Conservation (phyloP, 1,140 invertebrate species). For the Rhyacophila brunnea region DNA sequence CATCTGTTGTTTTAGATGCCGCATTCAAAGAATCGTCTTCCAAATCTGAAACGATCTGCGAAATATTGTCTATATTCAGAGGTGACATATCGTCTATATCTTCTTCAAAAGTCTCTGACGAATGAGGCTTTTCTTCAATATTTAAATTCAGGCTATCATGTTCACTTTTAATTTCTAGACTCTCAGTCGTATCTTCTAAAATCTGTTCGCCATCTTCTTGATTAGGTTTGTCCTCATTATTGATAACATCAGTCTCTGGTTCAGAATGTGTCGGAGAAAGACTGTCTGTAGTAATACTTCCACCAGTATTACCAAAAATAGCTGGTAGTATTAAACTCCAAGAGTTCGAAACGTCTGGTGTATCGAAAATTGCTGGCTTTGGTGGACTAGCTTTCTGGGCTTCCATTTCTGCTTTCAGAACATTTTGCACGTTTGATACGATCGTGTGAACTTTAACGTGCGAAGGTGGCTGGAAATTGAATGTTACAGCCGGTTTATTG, state of each 20-base stretch:
- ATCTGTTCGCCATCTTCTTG: background rate
- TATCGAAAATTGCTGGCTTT: conserved; percentile 59
- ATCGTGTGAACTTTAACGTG: conserved; percentile 74
- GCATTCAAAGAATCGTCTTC: conserved; percentile 9
- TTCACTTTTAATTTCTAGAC: background rate
- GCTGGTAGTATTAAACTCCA: conserved; percentile 79
- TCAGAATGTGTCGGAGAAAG: conserved; percentile 52
- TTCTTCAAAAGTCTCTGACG: conserved; percentile 8
- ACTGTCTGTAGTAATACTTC: conserved; percentile 60
- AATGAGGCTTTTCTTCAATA: too few species aligned
- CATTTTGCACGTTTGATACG: conserved; percentile 77
- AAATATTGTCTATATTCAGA: too few species aligned
- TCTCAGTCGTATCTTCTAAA: conserved; percentile 3
- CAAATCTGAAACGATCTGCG: conserved; percentile 5
- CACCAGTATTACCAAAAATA: conserved; percentile 69
- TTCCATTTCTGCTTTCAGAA: conserved; percentile 74
- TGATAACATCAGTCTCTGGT: conserved; percentile 57
- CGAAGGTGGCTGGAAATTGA: conserved; percentile 51
- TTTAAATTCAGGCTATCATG: too few species aligned
- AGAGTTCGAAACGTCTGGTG: conserved; percentile 68
- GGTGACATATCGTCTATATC: conserved; percentile 3
- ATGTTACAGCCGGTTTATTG: conserved; percentile 47
- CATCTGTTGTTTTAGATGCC: conserved; percentile 13
- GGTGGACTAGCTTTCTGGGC: conserved; percentile 62
- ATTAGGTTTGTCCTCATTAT: conserved; percentile 34